A percentile compares a stretch with the other conserved stretches of the same genome.
These are phyloP conservation scores for Strigamia maritima DNA, from an alignment of 2,888 invertebrate species.

Conservation along the genomic window DNA sequence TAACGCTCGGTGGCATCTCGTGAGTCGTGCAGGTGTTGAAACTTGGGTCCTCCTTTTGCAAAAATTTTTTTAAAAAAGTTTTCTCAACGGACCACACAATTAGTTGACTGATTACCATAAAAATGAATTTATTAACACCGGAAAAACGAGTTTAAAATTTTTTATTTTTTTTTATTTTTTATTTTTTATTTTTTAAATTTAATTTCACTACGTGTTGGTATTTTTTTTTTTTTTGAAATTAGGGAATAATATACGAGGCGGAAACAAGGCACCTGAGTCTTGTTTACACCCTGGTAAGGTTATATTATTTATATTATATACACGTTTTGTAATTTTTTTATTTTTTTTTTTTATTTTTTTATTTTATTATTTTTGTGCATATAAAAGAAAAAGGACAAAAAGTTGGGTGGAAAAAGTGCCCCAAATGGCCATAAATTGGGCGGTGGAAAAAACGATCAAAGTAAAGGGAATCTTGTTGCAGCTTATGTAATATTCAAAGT, in stretches of 20 bases:
- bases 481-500: slow-evolving; percentile 20
- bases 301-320: background rate
- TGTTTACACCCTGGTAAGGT: background rate
- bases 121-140: background rate
- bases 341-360: too few relatives aligned
- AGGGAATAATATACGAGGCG: background rate
- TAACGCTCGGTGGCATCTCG: slow-evolving; percentile 15
- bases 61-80: background rate
- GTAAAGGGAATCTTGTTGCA: slow-evolving; percentile 1
- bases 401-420: background rate
- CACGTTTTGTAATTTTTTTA: too few relatives aligned
- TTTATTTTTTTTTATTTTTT: too few relatives aligned
- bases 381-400: background rate
- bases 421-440: slow-evolving; percentile 10
- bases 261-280: background rate
- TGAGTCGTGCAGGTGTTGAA: slow-evolving; percentile 12
- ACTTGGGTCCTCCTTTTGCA: background rate
- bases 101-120: background rate
- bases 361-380: background rate
- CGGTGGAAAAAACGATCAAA: background rate
- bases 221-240: background rate
- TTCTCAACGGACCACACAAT: background rate
- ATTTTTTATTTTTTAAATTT: background rate
- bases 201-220: background rate
- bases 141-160: background rate